These are phyloP conservation scores for Hipposideros armiger DNA, from an alignment of 2,113 vertebrate genomes.

Conservation along the genomic window DNA sequence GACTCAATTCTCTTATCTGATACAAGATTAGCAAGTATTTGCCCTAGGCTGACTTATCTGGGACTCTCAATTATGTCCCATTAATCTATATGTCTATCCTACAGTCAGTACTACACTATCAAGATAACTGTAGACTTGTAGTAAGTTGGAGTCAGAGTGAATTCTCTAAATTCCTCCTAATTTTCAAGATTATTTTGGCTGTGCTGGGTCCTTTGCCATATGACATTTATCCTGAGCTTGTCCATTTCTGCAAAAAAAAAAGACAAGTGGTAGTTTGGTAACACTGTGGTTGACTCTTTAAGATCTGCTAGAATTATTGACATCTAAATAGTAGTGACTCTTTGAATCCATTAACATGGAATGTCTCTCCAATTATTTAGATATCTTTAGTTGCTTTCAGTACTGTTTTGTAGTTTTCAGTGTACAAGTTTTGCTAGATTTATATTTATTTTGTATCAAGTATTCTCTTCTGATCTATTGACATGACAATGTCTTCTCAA, in stretches of 20 bases:
- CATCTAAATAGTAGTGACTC: background rate
- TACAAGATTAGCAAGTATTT: conserved; percentile 4
- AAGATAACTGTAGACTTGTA: background rate
- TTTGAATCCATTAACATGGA: background rate
- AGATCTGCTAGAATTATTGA: background rate
- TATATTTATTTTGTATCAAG: background rate
- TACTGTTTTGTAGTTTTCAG: background rate
- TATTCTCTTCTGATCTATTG: background rate
- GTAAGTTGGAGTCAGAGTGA: background rate
- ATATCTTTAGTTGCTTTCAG: background rate
- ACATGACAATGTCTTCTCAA: background rate
- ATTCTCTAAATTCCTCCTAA: background rate
- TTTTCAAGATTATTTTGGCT: background rate
- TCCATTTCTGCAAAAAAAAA: background rate
- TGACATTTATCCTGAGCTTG: background rate
- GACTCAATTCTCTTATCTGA: background rate
- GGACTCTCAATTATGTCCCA: conserved; percentile 7
- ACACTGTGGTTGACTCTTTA: background rate
- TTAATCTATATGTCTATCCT: background rate
- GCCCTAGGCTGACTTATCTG: background rate
- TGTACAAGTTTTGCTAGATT: background rate
- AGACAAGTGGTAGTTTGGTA: background rate
- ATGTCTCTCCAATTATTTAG: background rate
- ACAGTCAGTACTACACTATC: background rate
- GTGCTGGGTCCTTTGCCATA: background rate